Evolutionary conservation across 2,797 vertebrate species (phyloP).

Genomic region (Anas georgica): DNA sequence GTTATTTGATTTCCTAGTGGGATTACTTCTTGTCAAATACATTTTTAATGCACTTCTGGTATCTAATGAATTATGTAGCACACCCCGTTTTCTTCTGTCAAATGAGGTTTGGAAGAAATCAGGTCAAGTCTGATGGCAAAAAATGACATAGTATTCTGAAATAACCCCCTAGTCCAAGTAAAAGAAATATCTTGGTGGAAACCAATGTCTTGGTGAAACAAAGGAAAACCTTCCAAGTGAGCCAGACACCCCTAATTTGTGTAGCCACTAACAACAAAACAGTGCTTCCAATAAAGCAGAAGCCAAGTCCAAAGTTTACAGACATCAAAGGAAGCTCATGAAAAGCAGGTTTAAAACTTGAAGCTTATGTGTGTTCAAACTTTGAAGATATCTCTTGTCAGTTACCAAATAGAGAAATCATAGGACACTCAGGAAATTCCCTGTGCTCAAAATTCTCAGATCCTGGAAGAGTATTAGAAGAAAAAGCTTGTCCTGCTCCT

Average conservation of each 20-base stretch:
- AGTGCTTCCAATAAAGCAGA: neutral
- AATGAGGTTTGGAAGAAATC: constrained; percentile 55
- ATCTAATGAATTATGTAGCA: constrained; percentile 61
- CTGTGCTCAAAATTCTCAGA: neutral
- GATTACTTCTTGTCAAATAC: constrained; percentile 45
- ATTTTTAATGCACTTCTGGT: constrained; percentile 67
- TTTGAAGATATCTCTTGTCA: neutral
- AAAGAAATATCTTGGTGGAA: neutral
- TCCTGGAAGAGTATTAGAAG: neutral
- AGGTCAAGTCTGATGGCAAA: constrained; percentile 32
- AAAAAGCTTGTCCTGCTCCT: neutral
- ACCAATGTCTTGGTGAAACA: neutral
- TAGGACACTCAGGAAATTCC: neutral
- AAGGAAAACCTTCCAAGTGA: neutral
- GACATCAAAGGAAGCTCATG: neutral
- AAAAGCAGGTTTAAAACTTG: neutral
- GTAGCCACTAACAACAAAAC: neutral
- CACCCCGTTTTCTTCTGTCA: constrained; percentile 16
- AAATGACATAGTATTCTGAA: constrained; percentile 11
- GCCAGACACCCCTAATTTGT: neutral
- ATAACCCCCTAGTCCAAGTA: neutral
- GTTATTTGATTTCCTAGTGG: constrained; percentile 56
- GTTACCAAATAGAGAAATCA: neutral
- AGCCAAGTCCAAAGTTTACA: neutral
- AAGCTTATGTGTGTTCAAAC: neutral